A percentile compares a stretch with the other conserved stretches of the same genome.
Evolutionary conservation across 2,797 vertebrate genomes (phyloP).

Genomic region (Phrynocephalus guinanensis): DNA sequence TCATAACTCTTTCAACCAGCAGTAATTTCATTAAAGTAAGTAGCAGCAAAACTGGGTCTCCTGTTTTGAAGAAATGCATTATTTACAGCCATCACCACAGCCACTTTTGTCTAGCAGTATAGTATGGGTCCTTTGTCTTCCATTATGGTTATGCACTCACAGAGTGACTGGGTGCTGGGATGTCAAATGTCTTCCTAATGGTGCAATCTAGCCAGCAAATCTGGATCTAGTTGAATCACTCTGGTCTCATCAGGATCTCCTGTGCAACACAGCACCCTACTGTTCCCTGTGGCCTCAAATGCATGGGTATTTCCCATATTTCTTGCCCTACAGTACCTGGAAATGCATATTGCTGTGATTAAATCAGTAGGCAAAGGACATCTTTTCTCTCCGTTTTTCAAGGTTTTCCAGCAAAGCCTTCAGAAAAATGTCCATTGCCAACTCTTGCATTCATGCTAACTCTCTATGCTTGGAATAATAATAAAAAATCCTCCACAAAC

Average conservation of each 20-base stretch:
- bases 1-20: constrained; percentile 11
- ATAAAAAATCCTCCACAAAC: constrained; percentile 1
- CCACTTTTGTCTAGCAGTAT: constrained; percentile 34
- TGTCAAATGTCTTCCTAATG: constrained; percentile 53
- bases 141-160: constrained; percentile 40
- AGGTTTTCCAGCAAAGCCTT: constrained; percentile 39
- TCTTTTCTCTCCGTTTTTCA: neutral
- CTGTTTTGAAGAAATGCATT: constrained; percentile 25
- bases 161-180: constrained; percentile 33
- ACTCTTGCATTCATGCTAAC: constrained; percentile 42
- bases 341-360: neutral
- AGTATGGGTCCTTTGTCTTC: neutral
- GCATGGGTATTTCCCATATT: neutral
- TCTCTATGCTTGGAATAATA: constrained; percentile 23
- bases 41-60: neutral
- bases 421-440: constrained; percentile 40
- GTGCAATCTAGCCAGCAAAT: constrained; percentile 6
- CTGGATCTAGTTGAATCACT: neutral
- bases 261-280: neutral
- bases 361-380: constrained; percentile 10
- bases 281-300: neutral
- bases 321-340: neutral
- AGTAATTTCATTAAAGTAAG: constrained; percentile 39
- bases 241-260: constrained; percentile 7
- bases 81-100: constrained; percentile 17